Percentiles rank a stretch among this genome's conserved stretches.
phyloP scores from a whole-genome alignment of 2,888 invertebrate species.

The Acheta domesticus region DNA sequence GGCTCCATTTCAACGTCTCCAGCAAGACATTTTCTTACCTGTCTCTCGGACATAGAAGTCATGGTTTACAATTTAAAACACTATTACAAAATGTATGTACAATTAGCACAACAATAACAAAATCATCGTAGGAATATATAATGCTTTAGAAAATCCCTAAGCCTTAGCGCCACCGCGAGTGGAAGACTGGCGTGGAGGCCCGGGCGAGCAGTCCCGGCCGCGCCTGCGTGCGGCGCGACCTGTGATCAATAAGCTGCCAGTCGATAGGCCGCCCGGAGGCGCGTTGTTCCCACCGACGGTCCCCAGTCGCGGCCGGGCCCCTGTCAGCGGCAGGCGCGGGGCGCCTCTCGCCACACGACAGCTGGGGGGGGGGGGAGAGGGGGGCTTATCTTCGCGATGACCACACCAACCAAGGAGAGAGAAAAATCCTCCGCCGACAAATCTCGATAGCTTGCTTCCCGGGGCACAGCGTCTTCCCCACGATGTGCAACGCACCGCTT shows the following conservation, averaged over 20 bases:
- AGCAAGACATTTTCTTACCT: constrained; percentile 28
- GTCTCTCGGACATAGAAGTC: constrained; percentile 34
- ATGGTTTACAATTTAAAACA: constrained; percentile 21
- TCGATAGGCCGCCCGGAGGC: neutral
- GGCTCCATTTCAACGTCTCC: constrained; percentile 1
- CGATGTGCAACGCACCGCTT: too few relatives aligned
- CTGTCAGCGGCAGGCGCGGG: too few relatives aligned
- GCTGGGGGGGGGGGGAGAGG: neutral
- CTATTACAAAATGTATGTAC: neutral
- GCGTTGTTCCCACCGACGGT: neutral
- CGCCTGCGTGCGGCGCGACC: neutral
- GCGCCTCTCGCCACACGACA: neutral
- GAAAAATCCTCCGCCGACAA: too few relatives aligned
- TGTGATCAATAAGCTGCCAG: constrained; percentile 32
- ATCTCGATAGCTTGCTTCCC: too few relatives aligned
- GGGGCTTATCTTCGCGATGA: neutral
- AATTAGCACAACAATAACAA: neutral
- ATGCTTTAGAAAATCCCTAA: neutral
- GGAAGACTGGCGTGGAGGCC: constrained; percentile 25
- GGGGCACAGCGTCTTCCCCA: too few relatives aligned
- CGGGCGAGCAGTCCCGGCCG: constrained; percentile 29
- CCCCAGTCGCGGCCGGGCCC: too few relatives aligned
- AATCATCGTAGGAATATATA: neutral
- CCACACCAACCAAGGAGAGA: too few relatives aligned
- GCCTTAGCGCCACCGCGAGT: constrained; percentile 20